Base-by-base conservation (phyloP, 1,140 invertebrate genomes). In the Drosophila tsacasi region DNA sequence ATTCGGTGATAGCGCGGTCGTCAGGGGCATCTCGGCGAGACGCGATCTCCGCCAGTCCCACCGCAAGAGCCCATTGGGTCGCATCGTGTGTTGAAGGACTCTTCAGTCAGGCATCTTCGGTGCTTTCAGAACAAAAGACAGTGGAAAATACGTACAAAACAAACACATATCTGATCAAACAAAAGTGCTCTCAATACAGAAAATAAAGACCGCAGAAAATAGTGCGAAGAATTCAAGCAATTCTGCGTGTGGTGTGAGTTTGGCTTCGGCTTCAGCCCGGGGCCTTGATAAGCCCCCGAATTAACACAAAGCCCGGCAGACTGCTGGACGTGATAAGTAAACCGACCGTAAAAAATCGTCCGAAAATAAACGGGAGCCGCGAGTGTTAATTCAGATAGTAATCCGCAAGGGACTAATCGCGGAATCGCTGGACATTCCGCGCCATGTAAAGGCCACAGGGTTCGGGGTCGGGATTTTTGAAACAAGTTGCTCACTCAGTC, bases 111-210 rank as follows among this genome's bases (percentile, higher is more conserved):
- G 62, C 17, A 25, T 64, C 35, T 57, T 19, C 15, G 39, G 49
- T 66, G 59, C 72, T 27, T 30, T 35, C 67, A 54, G 76, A 74
- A 71, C 76, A 79, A 79, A 80, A 63, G 75, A 79, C 47, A 60
- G 19, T 49, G 21, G 44, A 62, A 49, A 79, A 71, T 61, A 57
- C 15, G 63, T 49, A 71, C 21, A 9, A 30, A 39, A 47, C 13
- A 71, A 39, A 72, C 42, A 39, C 30, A 49, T 60, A 73, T 73
- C 67, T 73, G 69, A 73, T 73, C 46, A 52, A 74, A 73, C n/a
- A 61, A 73, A 73, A 74, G 71, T 74, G 71, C 55, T 47, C 49
- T 32, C 8, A 9, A 30, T 7, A 25, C 12, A 19, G 13, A 59
- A 27, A 68, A 35, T 23, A 72, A 46, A 54, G 23, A 9, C 27